phyloP scores from a whole-genome alignment of 2,888 invertebrate species.

The Stenurella melanura region DNA sequence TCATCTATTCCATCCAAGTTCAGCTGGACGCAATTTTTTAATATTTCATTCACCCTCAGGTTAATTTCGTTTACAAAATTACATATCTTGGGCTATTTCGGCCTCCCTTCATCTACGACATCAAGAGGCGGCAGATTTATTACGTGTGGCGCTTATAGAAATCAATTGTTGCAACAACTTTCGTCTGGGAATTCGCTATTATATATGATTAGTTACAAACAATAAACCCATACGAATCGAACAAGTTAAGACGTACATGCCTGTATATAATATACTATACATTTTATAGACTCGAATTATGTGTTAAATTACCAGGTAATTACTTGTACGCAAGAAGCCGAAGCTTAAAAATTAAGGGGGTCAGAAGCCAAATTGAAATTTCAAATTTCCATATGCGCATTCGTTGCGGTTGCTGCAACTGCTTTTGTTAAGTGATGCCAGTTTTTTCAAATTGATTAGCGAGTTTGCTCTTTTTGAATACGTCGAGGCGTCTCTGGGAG shows the following conservation, averaged over 20 bases:
- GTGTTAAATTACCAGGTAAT: constrained; percentile 47
- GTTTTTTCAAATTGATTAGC: neutral
- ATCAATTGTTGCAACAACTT: constrained; percentile 1
- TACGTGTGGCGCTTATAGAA: neutral
- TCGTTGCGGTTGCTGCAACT: constrained; percentile 36
- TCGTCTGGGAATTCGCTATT: constrained; percentile 34
- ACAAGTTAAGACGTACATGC: constrained; percentile 11
- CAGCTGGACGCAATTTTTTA: too few species aligned
- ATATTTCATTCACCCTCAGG: too few species aligned
- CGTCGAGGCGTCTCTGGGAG: neutral
- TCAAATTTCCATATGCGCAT: constrained; percentile 49
- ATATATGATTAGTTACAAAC: constrained; percentile 40
- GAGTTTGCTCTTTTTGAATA: neutral
- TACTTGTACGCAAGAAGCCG: constrained; percentile 44
- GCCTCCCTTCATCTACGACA: too few species aligned
- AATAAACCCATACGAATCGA: constrained; percentile 30
- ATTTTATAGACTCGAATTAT: constrained; percentile 45
- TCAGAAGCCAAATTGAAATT: constrained; percentile 53
- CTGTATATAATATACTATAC: constrained; percentile 21
- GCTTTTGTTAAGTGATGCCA: neutral
- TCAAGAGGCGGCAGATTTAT: neutral
- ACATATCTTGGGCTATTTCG: too few species aligned
- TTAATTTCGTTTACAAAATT: neutral
- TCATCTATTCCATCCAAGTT: too few species aligned
- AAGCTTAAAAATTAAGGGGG: constrained; percentile 39